A percentile compares a stretch with the other conserved stretches of the same genome.
phyloP scores from a whole-genome alignment of 2,888 invertebrate genomes.

The Chalcosyrphus nemorum region DNA sequence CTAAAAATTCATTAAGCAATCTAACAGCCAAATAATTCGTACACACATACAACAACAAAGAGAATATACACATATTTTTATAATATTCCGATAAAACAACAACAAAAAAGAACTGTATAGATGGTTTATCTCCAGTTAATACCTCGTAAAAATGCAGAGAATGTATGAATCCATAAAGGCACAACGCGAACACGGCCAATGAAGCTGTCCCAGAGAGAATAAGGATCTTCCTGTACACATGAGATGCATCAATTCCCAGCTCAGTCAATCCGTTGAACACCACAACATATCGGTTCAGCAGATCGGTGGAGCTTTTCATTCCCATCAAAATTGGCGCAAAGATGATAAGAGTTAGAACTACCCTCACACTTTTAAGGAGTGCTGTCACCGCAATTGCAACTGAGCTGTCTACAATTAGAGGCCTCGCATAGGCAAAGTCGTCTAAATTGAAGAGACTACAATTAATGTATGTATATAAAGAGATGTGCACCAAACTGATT shows the following conservation, averaged over 20 bases:
- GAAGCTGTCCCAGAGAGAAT: not conserved
- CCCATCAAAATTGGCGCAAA: slow-evolving; percentile 63
- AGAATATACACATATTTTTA: slow-evolving; percentile 9
- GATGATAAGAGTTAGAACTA: slow-evolving; percentile 67
- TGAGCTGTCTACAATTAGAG: slow-evolving; percentile 71
- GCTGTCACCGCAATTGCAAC: slow-evolving; percentile 72
- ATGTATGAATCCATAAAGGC: not conserved
- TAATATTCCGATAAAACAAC: slow-evolving; percentile 32
- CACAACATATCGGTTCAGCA: slow-evolving; percentile 64
- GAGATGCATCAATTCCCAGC: slow-evolving; percentile 67
- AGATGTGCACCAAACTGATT: slow-evolving; percentile 67
- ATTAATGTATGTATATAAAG: slow-evolving; percentile 74
- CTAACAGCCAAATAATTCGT: not conserved
- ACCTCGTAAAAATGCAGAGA: slow-evolving; percentile 11
- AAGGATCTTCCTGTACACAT: slow-evolving; percentile 37
- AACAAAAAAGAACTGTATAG: slow-evolving; percentile 4
- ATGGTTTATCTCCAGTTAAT: slow-evolving; percentile 5
- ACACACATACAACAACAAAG: not conserved
- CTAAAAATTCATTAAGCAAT: slow-evolving; percentile 31
- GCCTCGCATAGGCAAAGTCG: slow-evolving; percentile 72
- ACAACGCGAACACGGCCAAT: not conserved
- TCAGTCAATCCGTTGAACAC: slow-evolving; percentile 55
- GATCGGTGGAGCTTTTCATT: slow-evolving; percentile 10
- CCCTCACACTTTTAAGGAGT: slow-evolving; percentile 68
- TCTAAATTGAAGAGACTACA: no score